Base-by-base conservation (phyloP, 2,797 vertebrate species). In the Cyprinella venusta region DNA sequence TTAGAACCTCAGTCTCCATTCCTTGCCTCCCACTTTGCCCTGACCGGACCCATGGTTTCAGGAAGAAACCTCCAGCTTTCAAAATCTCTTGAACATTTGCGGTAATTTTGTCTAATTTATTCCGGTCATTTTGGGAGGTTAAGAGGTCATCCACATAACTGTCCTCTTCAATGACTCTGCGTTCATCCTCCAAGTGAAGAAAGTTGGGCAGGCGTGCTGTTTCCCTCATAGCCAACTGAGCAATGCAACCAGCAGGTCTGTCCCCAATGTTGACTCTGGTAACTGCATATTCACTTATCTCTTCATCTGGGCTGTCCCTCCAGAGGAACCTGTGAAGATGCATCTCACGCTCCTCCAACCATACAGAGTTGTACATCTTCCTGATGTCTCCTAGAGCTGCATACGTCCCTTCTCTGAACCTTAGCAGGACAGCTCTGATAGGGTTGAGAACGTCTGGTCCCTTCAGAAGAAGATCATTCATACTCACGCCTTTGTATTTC, bases 1-100 rank as follows among this genome's bases (percentile, higher is more conserved):
- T 7, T 7, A 42, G 12, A 26, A 1, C 13, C 3, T 26, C 6
- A 1, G 0, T 6, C 59, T 63, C 59, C 24, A 30, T 16, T 63
- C 13, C 24, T 45, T 45, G 16, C 76, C 85, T 86, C 76, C 81
- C 85, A 86, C 45, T 86, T 83, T 83, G 80, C n/a, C 42, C 68
- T 12, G 69, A 86, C 56, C n/a, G 45, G 50, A 80, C 63, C 81
- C 81, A 69, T 38, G 81, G 81, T 7, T 77, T 63, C 0, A 77
- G 36, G 3, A 36, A 12, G 38, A 45, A 24, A 24, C 59, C 50
- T 26, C 59, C 59, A 61, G 36, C 54, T 24, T 59, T 61, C 19
- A 76, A 15, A 9, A 36, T 77, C 12, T 15, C 8, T 21, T 19
- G 13, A 19, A 64, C 59, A 16, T 63, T 63, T 63, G 24, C 59